Evolutionary conservation across 2,797 vertebrate genomes (phyloP).

Genomic region (Sebastes baramenuke): DNA sequence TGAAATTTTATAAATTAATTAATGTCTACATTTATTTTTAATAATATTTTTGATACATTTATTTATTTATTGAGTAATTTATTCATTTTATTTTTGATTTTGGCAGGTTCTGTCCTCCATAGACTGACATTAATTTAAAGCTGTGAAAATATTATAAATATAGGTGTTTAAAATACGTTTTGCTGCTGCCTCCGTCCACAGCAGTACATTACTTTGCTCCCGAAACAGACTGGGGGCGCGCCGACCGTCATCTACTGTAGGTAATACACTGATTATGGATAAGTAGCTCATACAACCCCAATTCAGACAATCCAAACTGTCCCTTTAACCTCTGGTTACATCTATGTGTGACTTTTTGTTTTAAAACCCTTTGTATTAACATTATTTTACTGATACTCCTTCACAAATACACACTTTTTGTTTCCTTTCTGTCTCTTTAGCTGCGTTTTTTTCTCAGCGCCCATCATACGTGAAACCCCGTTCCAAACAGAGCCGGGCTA

Average conservation of each 20-base stretch:
- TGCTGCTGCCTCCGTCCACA: too few species aligned
- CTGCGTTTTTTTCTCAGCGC: slow-evolving; percentile 3
- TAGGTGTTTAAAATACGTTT: too few species aligned
- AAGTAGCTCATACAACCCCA: not conserved
- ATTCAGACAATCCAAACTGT: not conserved
- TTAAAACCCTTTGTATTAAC: not conserved
- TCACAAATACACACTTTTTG: not conserved
- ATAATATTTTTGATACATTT: too few species aligned
- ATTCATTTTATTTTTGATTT: too few species aligned
- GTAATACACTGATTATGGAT: not conserved
- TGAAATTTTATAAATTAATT: too few species aligned
- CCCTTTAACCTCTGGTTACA: not conserved
- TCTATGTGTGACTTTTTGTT: not conserved
- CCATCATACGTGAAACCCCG: slow-evolving; percentile 61
- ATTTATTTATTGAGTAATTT: too few species aligned
- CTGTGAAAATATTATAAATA: too few species aligned
- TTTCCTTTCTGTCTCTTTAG: not conserved
- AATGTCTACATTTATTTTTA: too few species aligned
- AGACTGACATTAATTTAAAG: too few species aligned
- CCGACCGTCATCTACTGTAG: not conserved
- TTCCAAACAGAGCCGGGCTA: slow-evolving; percentile 46
- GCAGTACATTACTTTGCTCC: too few species aligned
- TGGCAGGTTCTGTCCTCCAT: too few species aligned
- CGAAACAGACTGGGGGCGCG: too few species aligned
- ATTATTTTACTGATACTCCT: not conserved